Base-by-base conservation (phyloP, 2,888 invertebrate species). In the Trileptium ribeirensis region DNA sequence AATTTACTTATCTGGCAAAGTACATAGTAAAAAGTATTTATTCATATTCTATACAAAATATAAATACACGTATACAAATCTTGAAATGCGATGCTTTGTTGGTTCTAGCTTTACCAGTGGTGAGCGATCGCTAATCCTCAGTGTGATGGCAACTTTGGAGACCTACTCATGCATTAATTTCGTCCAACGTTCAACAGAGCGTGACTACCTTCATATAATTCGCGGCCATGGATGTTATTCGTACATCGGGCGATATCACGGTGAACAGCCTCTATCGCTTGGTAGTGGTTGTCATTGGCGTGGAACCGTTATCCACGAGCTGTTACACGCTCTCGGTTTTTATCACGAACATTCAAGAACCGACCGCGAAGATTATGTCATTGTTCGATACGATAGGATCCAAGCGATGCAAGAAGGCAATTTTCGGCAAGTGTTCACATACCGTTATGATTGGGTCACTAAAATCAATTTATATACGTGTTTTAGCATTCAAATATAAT, bases 141-240 rank as follows among this genome's bases (percentile, higher is more conserved):
- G 29, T n/a, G 36, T 36, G 15, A 75, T 75, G 77, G 37, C 37
- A 15, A 75, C 77, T 29, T 29, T 75, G 15, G 77, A 75, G n/a
- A 24, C 3, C 2, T 75, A 34, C 38, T 38, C 34, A n/a, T 75
- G 77, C 39, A 36, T 75, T 24, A 29, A 36, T 2, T 75, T 75
- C 77, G 38, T 38, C 15, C 77, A 36, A 24, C 77, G 39, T 24
- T 38, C 77, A n/a, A 38, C n/a, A 3, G 38, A 75, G 39, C n/a
- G 3, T 3, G 77, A 75, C 77, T 75, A 37, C n/a, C n/a, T 75
- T 36, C n/a, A n/a, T n/a, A 37, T 75, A 36, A 38, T 75, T 36
- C 77, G 77, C n/a, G 77, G 77, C n/a, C 33, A n/a, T n/a, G 77
- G 77, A 36, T 75, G 77, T 39, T 75, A 75, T 39, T 75, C 77